Conservation (phyloP, 2,797 vertebrate genomes). For the Anolis apletophallus region DNA sequence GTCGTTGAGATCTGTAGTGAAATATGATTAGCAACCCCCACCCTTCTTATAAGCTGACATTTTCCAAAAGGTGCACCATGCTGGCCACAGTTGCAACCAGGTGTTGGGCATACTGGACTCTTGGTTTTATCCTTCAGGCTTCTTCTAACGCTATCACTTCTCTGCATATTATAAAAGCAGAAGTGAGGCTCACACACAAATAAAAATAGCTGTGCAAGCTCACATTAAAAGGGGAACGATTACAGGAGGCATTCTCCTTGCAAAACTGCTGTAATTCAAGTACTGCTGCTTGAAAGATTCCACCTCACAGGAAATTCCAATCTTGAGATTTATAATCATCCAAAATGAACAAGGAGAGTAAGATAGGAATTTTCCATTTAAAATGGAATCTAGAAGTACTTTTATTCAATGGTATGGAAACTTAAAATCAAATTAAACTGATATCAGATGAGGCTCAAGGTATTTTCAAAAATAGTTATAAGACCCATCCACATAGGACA, state of each 20-base stretch:
- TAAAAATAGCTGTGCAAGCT: neutral
- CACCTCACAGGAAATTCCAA: slow-evolving; percentile 36
- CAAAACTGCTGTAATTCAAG: slow-evolving; percentile 22
- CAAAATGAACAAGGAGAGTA: neutral
- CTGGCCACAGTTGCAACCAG: neutral
- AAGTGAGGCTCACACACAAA: neutral
- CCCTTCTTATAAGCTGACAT: too few species aligned
- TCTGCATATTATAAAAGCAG: neutral
- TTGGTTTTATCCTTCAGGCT: neutral
- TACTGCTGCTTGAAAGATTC: slow-evolving; percentile 14
- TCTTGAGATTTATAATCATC: slow-evolving; percentile 6
- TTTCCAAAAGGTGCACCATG: too few species aligned
- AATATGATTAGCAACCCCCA: too few species aligned
- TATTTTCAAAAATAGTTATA: too few species aligned
- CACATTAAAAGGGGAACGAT: slow-evolving; percentile 4
- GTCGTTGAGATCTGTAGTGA: too few species aligned
- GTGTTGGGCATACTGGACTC: neutral
- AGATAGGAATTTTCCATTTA: slow-evolving; percentile 17
- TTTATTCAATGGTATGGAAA: neutral
- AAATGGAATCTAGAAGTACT: neutral
- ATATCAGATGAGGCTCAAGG: neutral
- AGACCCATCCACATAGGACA: too few species aligned
- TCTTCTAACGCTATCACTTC: neutral
- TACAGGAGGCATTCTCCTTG: neutral
- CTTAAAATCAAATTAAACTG: neutral